phyloP scores from a whole-genome alignment of 1,140 invertebrate genomes.

The Drosophila aff. region DNA sequence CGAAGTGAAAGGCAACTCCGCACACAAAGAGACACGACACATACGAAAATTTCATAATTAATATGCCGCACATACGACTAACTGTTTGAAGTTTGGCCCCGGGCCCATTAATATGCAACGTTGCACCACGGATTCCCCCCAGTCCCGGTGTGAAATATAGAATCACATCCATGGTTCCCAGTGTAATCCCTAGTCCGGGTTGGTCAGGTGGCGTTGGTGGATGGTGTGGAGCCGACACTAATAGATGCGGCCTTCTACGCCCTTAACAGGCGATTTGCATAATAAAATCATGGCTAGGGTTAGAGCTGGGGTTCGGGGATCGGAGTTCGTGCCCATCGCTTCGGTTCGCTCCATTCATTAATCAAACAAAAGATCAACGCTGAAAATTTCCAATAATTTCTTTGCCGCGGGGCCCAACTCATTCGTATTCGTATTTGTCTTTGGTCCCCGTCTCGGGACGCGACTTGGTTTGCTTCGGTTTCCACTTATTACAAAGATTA shows the following conservation, averaged over 20 bases:
- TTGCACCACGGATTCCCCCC: conserved; percentile 16
- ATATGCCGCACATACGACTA: conserved; percentile 74
- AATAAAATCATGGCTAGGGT: conserved; percentile 50
- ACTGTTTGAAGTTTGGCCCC: conserved; percentile 59
- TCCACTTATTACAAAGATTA: conserved; percentile 81
- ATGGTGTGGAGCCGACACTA: conserved; percentile 60
- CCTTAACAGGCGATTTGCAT: conserved; percentile 73
- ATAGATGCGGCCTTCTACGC: conserved; percentile 76
- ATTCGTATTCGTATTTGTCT: conserved; percentile 51
- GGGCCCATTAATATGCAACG: conserved; percentile 65
- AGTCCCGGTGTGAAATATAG: conserved; percentile 42
- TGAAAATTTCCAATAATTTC: conserved; percentile 78
- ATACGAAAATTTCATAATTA: conserved; percentile 78
- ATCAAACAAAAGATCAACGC: conserved; percentile 71
- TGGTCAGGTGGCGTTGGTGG: conserved; percentile 45
- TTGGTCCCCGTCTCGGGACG: conserved; percentile 14
- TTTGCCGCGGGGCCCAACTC: conserved; percentile 29
- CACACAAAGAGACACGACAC: conserved; percentile 29
- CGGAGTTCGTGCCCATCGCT: conserved; percentile 37
- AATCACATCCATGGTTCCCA: conserved; percentile 13
- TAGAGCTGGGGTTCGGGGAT: conserved; percentile 1
- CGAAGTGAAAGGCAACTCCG: conserved; percentile 70
- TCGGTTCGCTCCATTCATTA: conserved; percentile 67
- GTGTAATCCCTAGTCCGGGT: conserved; percentile 5
- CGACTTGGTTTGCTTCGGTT: conserved; percentile 56